Evolutionary conservation across 2,888 invertebrate species (phyloP).

Genomic region (Idaea biselata): DNA sequence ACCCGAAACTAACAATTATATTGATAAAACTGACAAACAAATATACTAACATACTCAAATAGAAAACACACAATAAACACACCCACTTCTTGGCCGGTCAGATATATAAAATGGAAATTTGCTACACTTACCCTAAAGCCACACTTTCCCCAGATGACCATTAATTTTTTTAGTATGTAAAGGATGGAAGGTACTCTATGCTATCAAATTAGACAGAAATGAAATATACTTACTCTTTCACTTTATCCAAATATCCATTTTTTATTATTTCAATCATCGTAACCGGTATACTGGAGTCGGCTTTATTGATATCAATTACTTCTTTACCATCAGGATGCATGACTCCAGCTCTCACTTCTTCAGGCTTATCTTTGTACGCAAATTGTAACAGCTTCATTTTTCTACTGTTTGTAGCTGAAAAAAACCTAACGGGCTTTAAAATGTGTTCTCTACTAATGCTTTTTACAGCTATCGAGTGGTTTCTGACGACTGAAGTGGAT

Average conservation of each 20-base stretch:
- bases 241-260: conserved; percentile 52
- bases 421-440: conserved; percentile 31
- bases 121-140: too few relatives aligned
- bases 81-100: too few relatives aligned
- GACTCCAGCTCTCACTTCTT: conserved; percentile 84
- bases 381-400: conserved; percentile 89
- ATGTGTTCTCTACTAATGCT: conserved; percentile 27
- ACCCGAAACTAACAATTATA: too few relatives aligned
- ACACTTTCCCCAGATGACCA: too few relatives aligned
- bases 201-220: not conserved
- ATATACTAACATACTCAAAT: too few relatives aligned
- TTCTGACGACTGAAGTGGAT: conserved; percentile 22
- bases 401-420: conserved; percentile 46
- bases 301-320: conserved; percentile 85
- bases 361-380: conserved; percentile 73
- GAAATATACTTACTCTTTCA: conserved; percentile 50
- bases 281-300: conserved; percentile 59
- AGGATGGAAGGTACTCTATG: too few relatives aligned
- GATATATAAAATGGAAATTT: too few relatives aligned
- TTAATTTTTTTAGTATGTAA: too few relatives aligned
- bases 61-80: too few relatives aligned
- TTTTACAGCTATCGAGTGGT: conserved; percentile 32
- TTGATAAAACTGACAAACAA: too few relatives aligned
- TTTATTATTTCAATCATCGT: conserved; percentile 71
- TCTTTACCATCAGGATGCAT: conserved; percentile 77